These are phyloP conservation scores for Austrolebias charrua DNA, from an alignment of 2,797 vertebrate genomes.

Conservation along the genomic window DNA sequence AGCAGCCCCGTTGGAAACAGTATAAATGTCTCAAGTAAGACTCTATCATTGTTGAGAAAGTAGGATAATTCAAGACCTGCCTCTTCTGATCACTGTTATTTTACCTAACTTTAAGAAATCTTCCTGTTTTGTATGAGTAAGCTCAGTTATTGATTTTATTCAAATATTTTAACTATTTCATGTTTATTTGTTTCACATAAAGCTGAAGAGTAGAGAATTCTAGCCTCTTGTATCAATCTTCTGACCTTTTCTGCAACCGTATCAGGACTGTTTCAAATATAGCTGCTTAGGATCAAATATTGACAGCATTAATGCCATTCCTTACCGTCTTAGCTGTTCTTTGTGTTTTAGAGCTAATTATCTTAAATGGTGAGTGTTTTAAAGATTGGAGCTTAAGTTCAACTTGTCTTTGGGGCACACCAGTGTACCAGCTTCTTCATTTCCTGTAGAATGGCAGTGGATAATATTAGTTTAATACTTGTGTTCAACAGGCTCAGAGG, in stretches of 20 bases:
- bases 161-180: slow-evolving; percentile 1
- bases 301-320: neutral
- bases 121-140: neutral
- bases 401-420: neutral
- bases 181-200: neutral
- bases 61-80: slow-evolving; percentile 8
- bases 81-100: slow-evolving; percentile 2
- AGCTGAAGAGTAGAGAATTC: neutral
- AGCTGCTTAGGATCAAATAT: neutral
- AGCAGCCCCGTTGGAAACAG: slow-evolving; percentile 23
- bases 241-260: neutral
- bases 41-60: neutral
- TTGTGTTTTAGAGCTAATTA: neutral
- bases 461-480: neutral
- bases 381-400: neutral
- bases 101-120: neutral
- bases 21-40: slow-evolving; percentile 62
- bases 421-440: neutral
- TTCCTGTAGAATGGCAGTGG: neutral
- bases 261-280: neutral
- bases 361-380: neutral
- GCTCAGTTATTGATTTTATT: neutral
- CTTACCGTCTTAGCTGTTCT: neutral
- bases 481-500: slow-evolving; percentile 10
- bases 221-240: neutral